Evolutionary conservation across 2,888 invertebrate genomes (phyloP), one percentile per base, ranked within the genome.

Genomic region (Lepidonotus clava): DNA sequence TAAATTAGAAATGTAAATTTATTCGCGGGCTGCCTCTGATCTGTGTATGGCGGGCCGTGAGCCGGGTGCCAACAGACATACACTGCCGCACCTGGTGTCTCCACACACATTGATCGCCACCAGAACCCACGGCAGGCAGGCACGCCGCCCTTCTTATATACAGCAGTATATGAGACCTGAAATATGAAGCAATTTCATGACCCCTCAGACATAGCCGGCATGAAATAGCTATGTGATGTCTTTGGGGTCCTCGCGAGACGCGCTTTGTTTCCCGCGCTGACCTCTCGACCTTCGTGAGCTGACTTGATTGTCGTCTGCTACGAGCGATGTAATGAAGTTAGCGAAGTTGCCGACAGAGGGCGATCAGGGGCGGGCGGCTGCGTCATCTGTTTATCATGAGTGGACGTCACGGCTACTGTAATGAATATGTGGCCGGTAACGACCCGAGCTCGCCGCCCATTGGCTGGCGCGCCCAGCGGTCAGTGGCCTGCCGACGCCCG

Each of bases 351-450:
- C 46, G 28, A 24, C 21, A 80, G 80, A 28, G 80, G 80, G 80
- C 80, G 46, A 32, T 46, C 46, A 46, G 24, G 28, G 80, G 46
- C 28, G 11, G 80, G 28, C 8, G 32, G 46, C 80, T 41, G 80
- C 80, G 80, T 80, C 80, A 80, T 80, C 80, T 80, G 80, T 80
- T 80, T 80, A 80, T 80, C 80, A 80, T 80, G 80, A 41, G 80
- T 80, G 80, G 80, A 80, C 80, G 80, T 80, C 80, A 80, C 80
- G 51, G 46, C 46, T 46, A 32, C 24, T 76, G 76, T 46, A 28
- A 80, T 80, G 80, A 80, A 80, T 80, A 80, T 80, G 36, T 76
- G 76, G 76, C 76, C 36, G 76, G 38, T 51, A 80, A 51, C 32
- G 80, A 80, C 28, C 46, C 51, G 46, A 51, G 80, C 46, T 46